These are phyloP conservation scores for Diglossa brunneiventris DNA, from an alignment of 2,113 vertebrate genomes.

Conservation along the genomic window DNA sequence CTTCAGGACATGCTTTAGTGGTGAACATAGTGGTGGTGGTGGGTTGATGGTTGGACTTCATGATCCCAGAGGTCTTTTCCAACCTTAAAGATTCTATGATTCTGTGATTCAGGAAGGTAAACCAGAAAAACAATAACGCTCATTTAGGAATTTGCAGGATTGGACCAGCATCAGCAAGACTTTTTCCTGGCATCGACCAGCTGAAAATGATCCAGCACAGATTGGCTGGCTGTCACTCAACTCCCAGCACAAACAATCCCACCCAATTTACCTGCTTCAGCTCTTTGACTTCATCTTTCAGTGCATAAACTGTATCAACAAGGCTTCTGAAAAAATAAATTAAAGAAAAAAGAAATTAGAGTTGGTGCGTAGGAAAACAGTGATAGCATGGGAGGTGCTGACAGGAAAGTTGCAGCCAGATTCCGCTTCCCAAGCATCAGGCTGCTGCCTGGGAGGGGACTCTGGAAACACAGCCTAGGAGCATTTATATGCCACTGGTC, in stretches of 20 bases:
- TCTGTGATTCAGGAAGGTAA: neutral
- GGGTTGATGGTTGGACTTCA: neutral
- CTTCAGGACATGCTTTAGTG: neutral
- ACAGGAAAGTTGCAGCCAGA: neutral
- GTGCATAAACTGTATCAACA: constrained; percentile 95
- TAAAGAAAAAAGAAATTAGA: neutral
- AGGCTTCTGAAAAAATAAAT: constrained; percentile 83
- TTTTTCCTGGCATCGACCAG: accelerated
- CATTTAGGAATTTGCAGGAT: neutral
- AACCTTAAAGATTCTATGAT: neutral
- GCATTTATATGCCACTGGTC: neutral
- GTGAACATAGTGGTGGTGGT: neutral
- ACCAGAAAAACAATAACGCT: neutral
- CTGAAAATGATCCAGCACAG: neutral
- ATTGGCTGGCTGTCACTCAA: neutral
- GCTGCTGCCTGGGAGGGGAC: neutral
- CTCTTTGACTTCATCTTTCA: constrained; percentile 97
- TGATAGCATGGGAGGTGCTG: neutral
- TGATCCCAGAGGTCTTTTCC: neutral
- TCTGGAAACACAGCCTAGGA: neutral
- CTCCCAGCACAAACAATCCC: neutral
- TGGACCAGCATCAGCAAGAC: neutral
- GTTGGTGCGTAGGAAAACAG: neutral
- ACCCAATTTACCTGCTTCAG: constrained; percentile 87
- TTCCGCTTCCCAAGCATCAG: neutral